These are phyloP conservation scores for Neosilurus hyrtlii DNA, from an alignment of 2,797 vertebrate species.

Conservation along the genomic window DNA sequence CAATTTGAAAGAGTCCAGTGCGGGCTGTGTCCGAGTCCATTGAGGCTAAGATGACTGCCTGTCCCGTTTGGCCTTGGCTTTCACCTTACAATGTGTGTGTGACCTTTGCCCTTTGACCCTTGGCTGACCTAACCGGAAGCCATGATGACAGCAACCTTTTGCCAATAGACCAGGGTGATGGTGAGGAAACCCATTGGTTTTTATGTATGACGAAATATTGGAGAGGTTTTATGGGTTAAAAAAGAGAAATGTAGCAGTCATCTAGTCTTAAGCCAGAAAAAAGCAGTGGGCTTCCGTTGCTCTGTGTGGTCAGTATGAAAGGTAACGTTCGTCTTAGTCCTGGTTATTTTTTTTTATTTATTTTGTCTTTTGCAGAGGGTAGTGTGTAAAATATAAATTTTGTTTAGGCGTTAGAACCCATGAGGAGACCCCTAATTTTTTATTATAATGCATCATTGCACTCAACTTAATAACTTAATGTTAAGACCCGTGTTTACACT, in stretches of 20 bases:
- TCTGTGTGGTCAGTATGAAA: slow-evolving; percentile 47
- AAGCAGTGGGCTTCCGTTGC: slow-evolving; percentile 56
- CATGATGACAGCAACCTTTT: slow-evolving; percentile 99
- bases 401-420: background rate
- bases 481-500: background rate
- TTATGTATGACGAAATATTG: slow-evolving; percentile 75
- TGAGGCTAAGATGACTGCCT: slow-evolving; percentile 99
- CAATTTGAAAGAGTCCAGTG: slow-evolving; percentile 99
- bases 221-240: slow-evolving; percentile 61
- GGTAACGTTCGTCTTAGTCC: slow-evolving; percentile 45
- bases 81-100: slow-evolving; percentile 99
- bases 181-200: slow-evolving; percentile 98
- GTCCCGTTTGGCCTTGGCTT: slow-evolving; percentile 99
- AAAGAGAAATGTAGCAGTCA: slow-evolving; percentile 50
- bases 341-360: slow-evolving; percentile 33
- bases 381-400: background rate
- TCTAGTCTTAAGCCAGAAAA: slow-evolving; percentile 46
- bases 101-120: slow-evolving; percentile 99
- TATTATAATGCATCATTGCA: too few relatives aligned
- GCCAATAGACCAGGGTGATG: slow-evolving; percentile 99
- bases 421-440: background rate
- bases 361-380: slow-evolving; percentile 3
- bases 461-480: background rate
- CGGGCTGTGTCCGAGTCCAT: slow-evolving; percentile 99
- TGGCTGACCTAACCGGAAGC: slow-evolving; percentile 99